Evolutionary conservation across 2,113 vertebrate genomes (phyloP), one percentile per base, ranked within the genome.

Genomic region (Platysteira castanea): DNA sequence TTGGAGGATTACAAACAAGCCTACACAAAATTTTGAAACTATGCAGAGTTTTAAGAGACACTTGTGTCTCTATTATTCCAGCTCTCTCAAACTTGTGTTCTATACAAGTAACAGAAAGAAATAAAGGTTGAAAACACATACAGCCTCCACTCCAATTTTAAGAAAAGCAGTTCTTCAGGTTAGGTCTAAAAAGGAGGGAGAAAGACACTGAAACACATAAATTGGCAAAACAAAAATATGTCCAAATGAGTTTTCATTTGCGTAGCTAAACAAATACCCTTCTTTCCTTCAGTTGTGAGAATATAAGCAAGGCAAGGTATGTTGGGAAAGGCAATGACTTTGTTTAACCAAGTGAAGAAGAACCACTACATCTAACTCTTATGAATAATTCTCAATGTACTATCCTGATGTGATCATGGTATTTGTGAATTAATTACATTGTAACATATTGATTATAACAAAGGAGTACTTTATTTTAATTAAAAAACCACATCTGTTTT

Each of bases 161-260:
- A 77, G 50, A 86, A 74, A 61, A 65, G 23, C 41, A 26, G 11
- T 86, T 54, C 33, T 73, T 83, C 28, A 92, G 31, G 47, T 65
- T 68, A 49, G 75, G 49, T 75, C 44, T 84, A 63, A 63, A 80
- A 84, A 87, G 10, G 7, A 69, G 7, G 8, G 13, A 53, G 15
- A 18, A 79, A 74, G 88, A 91, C 54, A 76, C n/a, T n/a, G 15
- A 75, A 91, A 94, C 89, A 67, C 7, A 56, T 69, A 52, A 89
- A 53, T 68, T 19, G 88, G 22, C 31, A 94, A 88, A 87, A 10
- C 30, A 89, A 89, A 92, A 84, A 68, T n/a, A 47, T 3, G 21
- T 41, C 53, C n/a, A 95, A 96, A 87, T 94, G 81, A 97, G 85
- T 94, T 91, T 94, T 94, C 7, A 30, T 61, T 84, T 87, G 33